Evolutionary conservation across 2,888 invertebrate genomes (phyloP).

Genomic region (Hylaea fasciaria): DNA sequence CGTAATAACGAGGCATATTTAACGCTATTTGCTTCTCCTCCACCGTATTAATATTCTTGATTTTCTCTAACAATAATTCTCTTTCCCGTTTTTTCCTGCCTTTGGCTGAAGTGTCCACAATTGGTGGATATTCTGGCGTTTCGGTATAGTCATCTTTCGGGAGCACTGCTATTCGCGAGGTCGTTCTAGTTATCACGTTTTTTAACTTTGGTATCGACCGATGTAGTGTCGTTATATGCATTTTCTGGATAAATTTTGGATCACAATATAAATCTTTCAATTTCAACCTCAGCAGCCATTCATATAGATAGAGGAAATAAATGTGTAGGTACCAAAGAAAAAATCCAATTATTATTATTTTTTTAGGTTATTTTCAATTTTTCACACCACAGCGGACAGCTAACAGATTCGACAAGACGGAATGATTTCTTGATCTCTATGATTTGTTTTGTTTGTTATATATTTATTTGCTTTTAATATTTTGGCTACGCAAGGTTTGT

Average conservation of each 20-base stretch:
- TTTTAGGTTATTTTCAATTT: slow-evolving; percentile 42
- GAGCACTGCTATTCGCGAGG: slow-evolving; percentile 61
- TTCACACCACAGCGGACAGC: too few relatives aligned
- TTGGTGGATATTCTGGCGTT: slow-evolving; percentile 84
- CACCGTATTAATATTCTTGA: slow-evolving; percentile 87
- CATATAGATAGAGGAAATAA: too few relatives aligned
- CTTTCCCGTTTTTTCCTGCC: slow-evolving; percentile 78
- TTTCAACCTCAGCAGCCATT: too few relatives aligned
- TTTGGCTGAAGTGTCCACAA: slow-evolving; percentile 84
- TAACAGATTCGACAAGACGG: too few relatives aligned
- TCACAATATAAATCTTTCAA: slow-evolving; percentile 20
- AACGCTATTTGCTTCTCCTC: slow-evolving; percentile 94
- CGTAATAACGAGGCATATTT: slow-evolving; percentile 93
- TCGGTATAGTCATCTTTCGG: slow-evolving; percentile 75
- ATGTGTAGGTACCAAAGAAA: too few relatives aligned
- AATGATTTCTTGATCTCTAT: too few relatives aligned
- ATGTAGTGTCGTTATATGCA: slow-evolving; percentile 67
- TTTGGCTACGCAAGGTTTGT: too few relatives aligned
- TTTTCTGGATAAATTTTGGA: slow-evolving; percentile 40
- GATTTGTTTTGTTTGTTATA: too few relatives aligned
- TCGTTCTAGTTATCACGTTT: slow-evolving; percentile 51
- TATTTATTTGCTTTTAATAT: too few relatives aligned
- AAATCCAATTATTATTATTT: too few relatives aligned
- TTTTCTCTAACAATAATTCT: slow-evolving; percentile 81
- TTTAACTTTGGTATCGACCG: slow-evolving; percentile 68